Base-by-base conservation (phyloP, 2,888 invertebrate genomes). In the Pyrgus malvae region DNA sequence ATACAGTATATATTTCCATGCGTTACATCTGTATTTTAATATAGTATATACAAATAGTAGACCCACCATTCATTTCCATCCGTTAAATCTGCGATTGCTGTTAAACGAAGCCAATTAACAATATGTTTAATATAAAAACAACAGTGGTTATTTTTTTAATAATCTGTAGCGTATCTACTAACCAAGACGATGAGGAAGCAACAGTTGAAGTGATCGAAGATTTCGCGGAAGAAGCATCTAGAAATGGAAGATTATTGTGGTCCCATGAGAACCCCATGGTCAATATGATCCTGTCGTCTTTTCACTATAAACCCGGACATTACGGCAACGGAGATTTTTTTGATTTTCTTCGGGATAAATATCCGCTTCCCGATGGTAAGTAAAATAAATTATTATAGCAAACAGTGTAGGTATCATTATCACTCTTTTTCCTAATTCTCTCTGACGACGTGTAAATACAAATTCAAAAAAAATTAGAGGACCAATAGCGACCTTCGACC, bases 281-380 rank as follows among this genome's bases (percentile, higher is more conserved):
- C 4, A 72, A 83, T 17, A 62, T 73, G 9, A 59, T 85, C 29
- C 40, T 77, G 33, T 69, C 72, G 1, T 70, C 74, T 1, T 58
- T 58, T 2, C 61, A 67, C 17, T 72, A 75, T 25, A 59, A 42
- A 16, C 6, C 19, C 6, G 31, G 21, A 31, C 29, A 40, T 2
- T 49, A 38, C 27, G 16, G 49, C 5, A 25, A 62, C 5, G 66
- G 62, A 6, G 79, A 83, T 48, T 59, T 78, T 9, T 86, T 86
- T 59, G 76, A 76, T 50, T 79, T 84, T 46, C 58, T 87, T 8
- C 67, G 79, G 58, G 87, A 88, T 58, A 67, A 74, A 0, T 86
- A 77, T 55, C 74, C 79, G 23, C 65, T 85, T 41, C 85, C 86
- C 7, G 71, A 62, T 60, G 83, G 86, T 85, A 58, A 81, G 81